Evolutionary conservation across 1,140 invertebrate species (phyloP).

Genomic region (Radopholus similis): DNA sequence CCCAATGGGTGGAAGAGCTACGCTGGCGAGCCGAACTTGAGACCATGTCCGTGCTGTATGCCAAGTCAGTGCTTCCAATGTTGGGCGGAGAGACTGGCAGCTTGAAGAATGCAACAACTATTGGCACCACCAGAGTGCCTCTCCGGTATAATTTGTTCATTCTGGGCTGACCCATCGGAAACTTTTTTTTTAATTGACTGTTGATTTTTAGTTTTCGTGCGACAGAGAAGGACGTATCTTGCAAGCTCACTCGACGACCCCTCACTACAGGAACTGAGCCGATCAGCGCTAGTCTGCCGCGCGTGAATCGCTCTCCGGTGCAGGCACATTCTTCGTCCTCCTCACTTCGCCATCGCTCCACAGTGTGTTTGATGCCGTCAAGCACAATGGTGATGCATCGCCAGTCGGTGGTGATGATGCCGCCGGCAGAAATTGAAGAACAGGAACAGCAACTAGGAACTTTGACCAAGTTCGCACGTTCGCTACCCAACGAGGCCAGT

Average conservation of each 20-base stretch:
- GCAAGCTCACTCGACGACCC: too few species aligned
- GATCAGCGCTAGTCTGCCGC: too few species aligned
- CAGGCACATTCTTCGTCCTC: too few species aligned
- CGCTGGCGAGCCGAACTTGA: not conserved
- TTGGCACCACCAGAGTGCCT: not conserved
- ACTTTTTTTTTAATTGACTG: too few species aligned
- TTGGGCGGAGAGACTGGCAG: too few species aligned
- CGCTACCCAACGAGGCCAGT: not conserved
- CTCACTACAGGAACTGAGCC: too few species aligned
- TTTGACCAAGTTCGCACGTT: not conserved
- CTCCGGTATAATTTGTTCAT: not conserved
- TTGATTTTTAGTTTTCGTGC: too few species aligned
- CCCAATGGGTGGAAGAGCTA: not conserved
- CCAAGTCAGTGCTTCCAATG: not conserved
- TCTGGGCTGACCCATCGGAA: not conserved
- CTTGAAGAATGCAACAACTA: not conserved
- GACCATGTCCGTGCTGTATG: constrained; percentile 13
- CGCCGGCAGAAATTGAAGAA: not conserved
- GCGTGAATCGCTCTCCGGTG: too few species aligned
- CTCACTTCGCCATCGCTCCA: not conserved
- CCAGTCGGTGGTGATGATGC: not conserved
- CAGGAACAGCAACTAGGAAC: not conserved
- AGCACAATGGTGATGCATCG: not conserved
- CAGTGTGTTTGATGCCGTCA: not conserved
- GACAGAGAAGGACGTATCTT: too few species aligned